phyloP scores from a whole-genome alignment of 2,797 vertebrate species.

The Cynopterus sphinx region DNA sequence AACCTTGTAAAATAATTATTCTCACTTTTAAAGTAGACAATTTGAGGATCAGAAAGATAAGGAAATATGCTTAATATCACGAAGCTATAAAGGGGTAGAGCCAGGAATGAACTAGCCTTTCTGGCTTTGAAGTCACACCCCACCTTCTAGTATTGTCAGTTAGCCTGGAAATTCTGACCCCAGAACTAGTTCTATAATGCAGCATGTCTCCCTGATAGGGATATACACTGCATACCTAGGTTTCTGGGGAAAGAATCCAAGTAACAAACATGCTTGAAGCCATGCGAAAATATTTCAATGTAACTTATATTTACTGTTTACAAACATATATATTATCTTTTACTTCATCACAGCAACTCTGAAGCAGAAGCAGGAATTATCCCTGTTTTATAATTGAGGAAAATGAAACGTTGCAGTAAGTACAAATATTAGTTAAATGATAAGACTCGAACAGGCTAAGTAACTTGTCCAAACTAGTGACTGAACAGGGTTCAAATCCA shows the following conservation, averaged over 20 bases:
- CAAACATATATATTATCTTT: background rate
- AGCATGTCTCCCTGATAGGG: slow-evolving; percentile 11
- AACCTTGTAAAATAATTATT: slow-evolving; percentile 8
- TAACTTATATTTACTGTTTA: slow-evolving; percentile 26
- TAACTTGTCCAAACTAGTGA: background rate
- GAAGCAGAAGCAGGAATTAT: slow-evolving; percentile 8
- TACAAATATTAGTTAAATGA: slow-evolving; percentile 2
- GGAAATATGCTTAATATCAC: background rate
- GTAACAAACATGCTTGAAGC: background rate
- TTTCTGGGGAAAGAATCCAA: slow-evolving; percentile 8
- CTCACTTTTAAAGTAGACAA: slow-evolving; percentile 26
- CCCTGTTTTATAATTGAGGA: slow-evolving; percentile 37
- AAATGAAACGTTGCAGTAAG: background rate
- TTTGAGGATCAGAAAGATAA: slow-evolving; percentile 14
- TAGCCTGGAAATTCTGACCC: background rate
- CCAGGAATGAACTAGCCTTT: background rate
- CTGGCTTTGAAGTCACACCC: background rate
- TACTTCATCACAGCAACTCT: background rate
- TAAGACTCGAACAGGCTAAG: slow-evolving; percentile 40
- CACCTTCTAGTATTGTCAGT: background rate
- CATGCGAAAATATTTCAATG: background rate
- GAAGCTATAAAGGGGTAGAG: background rate
- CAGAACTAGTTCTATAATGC: background rate
- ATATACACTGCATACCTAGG: background rate
- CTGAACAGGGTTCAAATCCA: slow-evolving; percentile 5